phyloP scores from a whole-genome alignment of 2,888 invertebrate species.

The Euplagia quadripunctaria region DNA sequence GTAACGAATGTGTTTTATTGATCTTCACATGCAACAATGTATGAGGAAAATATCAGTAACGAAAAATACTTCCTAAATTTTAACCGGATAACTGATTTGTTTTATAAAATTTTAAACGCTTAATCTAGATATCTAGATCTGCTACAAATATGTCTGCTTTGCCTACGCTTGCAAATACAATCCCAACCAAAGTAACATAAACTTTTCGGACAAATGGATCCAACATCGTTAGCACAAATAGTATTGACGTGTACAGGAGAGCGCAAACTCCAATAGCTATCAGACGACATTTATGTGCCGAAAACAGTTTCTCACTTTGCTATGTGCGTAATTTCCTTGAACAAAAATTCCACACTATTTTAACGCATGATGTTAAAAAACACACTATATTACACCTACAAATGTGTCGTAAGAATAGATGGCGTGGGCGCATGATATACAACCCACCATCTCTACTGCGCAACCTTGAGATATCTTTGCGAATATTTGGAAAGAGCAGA shows the following conservation, averaged over 20 bases:
- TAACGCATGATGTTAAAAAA: slow-evolving; percentile 38
- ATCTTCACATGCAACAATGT: neutral
- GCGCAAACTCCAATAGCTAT: neutral
- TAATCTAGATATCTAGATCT: neutral
- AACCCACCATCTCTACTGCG: slow-evolving; percentile 14
- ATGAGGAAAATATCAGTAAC: neutral
- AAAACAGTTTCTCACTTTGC: slow-evolving; percentile 30
- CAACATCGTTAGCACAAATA: neutral
- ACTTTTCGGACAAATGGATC: neutral
- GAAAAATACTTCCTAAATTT: neutral
- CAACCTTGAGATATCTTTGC: slow-evolving; percentile 18
- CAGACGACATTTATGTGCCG: slow-evolving; percentile 13
- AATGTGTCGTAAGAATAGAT: slow-evolving; percentile 41
- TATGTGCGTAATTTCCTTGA: slow-evolving; percentile 38
- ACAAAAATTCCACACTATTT: slow-evolving; percentile 43
- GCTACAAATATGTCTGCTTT: neutral
- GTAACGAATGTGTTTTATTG: neutral
- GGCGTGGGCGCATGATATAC: slow-evolving; percentile 39
- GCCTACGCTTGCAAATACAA: neutral
- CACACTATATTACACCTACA: slow-evolving; percentile 22
- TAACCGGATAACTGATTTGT: neutral
- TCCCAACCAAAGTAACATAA: neutral
- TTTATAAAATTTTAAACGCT: too few species aligned
- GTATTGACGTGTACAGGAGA: neutral
- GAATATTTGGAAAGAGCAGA: neutral